These are phyloP conservation scores for Saxicola maurus DNA, from an alignment of 2,797 vertebrate species.

Conservation along the genomic window DNA sequence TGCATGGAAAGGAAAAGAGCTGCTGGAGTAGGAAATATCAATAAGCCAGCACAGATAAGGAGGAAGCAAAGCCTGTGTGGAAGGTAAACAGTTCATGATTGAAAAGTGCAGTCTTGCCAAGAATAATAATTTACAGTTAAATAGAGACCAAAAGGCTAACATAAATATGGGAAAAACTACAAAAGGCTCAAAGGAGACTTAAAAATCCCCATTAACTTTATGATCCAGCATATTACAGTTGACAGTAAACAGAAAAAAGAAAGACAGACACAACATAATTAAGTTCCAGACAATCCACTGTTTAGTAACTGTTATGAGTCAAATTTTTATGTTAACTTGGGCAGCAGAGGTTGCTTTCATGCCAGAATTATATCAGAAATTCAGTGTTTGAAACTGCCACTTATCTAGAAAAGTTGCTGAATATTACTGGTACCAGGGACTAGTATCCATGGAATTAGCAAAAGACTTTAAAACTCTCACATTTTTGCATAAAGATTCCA, in stretches of 20 bases:
- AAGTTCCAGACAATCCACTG: background rate
- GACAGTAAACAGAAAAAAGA: constrained; percentile 58
- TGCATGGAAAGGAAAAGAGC: constrained; percentile 3
- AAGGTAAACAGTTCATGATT: constrained; percentile 57
- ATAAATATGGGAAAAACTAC: constrained; percentile 51
- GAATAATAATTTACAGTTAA: constrained; percentile 66
- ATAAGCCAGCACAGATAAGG: constrained; percentile 44
- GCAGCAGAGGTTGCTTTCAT: background rate
- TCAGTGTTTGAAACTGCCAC: background rate
- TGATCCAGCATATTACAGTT: constrained; percentile 20
- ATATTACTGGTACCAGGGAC: background rate
- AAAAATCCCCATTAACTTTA: background rate
- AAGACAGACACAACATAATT: background rate
- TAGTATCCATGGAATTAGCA: background rate
- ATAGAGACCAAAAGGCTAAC: constrained; percentile 61
- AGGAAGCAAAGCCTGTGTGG: constrained; percentile 47
- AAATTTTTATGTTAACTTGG: constrained; percentile 46
- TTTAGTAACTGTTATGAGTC: background rate
- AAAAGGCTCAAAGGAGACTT: constrained; percentile 31
- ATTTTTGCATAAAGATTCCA: background rate
- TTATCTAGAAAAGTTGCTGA: background rate
- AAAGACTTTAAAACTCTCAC: background rate
- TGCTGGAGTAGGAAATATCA: constrained; percentile 33
- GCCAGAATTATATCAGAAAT: background rate
- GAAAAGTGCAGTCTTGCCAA: constrained; percentile 55